A percentile compares a stretch with the other conserved stretches of the same genome.
These are phyloP conservation scores for Philopotamus ludificatus DNA, from an alignment of 1,140 invertebrate genomes.

Conservation along the genomic window DNA sequence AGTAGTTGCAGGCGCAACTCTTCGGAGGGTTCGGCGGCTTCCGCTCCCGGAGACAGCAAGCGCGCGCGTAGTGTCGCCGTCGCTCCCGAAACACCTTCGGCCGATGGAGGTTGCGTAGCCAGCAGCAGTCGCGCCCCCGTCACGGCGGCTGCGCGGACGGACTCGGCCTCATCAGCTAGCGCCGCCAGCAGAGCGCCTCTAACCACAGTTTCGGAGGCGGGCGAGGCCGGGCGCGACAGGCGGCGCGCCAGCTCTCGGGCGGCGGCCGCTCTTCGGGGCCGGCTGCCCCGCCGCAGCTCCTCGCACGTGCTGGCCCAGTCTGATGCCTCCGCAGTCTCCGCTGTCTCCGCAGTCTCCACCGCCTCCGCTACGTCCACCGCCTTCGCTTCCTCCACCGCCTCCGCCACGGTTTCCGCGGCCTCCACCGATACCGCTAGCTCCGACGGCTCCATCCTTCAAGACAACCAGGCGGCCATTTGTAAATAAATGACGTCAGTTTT, in stretches of 20 bases:
- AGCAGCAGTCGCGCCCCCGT: constrained; percentile 41
- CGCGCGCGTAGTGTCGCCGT: constrained; percentile 73
- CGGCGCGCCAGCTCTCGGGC: background rate
- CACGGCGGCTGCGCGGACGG: background rate
- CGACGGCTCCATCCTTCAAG: background rate
- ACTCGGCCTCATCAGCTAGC: constrained; percentile 4
- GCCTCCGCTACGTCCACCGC: background rate
- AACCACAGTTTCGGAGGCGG: too few species aligned
- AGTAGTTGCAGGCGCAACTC: constrained; percentile 76
- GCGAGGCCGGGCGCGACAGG: background rate
- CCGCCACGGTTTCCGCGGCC: constrained; percentile 14
- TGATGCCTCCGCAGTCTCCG: background rate
- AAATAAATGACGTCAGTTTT: constrained; percentile 35
- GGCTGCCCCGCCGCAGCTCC: background rate
- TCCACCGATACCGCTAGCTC: constrained; percentile 10
- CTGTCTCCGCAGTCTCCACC: background rate
- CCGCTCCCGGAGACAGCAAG: constrained; percentile 65
- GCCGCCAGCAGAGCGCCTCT: too few species aligned
- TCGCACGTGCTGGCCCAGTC: background rate
- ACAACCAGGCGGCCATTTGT: constrained; percentile 36
- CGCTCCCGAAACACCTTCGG: constrained; percentile 73
- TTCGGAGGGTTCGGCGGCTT: constrained; percentile 80
- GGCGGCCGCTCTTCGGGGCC: background rate
- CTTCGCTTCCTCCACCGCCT: background rate
- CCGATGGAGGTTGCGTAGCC: constrained; percentile 54